phyloP scores from a whole-genome alignment of 2,797 vertebrate genomes.

The Fistularia tabacaria region DNA sequence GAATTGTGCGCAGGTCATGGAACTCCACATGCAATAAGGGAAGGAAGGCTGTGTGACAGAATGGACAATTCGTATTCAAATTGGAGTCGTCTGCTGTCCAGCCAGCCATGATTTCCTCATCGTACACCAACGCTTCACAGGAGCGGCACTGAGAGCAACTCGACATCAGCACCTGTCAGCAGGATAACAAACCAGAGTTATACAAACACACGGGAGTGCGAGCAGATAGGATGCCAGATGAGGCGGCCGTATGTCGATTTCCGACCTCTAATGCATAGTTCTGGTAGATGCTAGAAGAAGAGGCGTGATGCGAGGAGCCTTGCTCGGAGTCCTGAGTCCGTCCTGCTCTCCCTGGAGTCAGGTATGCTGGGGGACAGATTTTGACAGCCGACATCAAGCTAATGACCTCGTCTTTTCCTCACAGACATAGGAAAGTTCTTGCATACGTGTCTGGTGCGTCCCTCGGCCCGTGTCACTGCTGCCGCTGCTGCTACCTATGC shows the following conservation, averaged over 20 bases:
- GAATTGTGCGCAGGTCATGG: conserved; percentile 85
- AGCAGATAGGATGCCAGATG: no score
- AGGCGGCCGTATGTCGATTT: neutral
- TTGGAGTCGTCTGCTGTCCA: conserved; percentile 98
- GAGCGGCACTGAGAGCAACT: conserved; percentile 92
- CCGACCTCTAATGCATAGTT: conserved; percentile 94
- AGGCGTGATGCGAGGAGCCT: conserved; percentile 88
- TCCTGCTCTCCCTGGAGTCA: conserved; percentile 72
- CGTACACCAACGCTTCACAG: conserved; percentile 91
- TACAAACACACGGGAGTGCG: no score
- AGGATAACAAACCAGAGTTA: neutral
- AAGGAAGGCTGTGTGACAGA: conserved; percentile 88
- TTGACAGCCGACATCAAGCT: neutral
- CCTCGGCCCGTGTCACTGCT: conserved; percentile 85
- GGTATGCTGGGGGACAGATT: conserved; percentile 45
- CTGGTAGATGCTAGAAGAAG: conserved; percentile 95
- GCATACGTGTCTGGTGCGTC: conserved; percentile 77
- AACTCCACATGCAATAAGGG: conserved; percentile 94
- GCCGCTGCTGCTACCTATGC: conserved; percentile 89
- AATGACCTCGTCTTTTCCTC: neutral
- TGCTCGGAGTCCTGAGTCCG: conserved; percentile 84
- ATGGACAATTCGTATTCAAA: conserved; percentile 93
- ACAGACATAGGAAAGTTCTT: neutral
- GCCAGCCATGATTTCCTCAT: conserved; percentile 98
- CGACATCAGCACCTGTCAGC: conserved; percentile 91